Percentiles rank a stretch among this genome's conserved stretches.
Evolutionary conservation across 2,113 vertebrate genomes (phyloP).

Genomic region (Alligator mississippiensis): DNA sequence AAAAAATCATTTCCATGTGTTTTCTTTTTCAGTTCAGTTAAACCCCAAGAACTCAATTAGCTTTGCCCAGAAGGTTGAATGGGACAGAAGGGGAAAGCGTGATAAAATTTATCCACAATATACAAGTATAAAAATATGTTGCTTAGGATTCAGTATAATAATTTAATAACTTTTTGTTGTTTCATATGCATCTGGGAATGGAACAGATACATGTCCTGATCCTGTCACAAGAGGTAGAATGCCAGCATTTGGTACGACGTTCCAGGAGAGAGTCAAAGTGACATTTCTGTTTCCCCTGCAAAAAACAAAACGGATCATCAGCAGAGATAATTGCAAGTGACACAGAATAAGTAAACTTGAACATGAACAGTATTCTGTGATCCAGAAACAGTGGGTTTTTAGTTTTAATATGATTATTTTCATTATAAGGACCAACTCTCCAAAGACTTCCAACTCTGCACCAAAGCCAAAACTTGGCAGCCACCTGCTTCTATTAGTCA

Average conservation of each 20-base stretch:
- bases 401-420: neutral
- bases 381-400: neutral
- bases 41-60: conserved; percentile 59
- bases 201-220: conserved; percentile 91
- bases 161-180: conserved; percentile 93
- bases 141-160: conserved; percentile 79
- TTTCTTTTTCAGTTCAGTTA: conserved; percentile 39
- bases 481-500: neutral
- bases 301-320: conserved; percentile 56
- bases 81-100: conserved; percentile 63
- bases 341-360: neutral
- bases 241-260: conserved; percentile 97
- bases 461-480: neutral
- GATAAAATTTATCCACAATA: conserved; percentile 77
- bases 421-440: neutral
- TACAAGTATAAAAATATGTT: conserved; percentile 83
- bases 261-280: conserved; percentile 97
- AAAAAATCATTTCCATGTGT: neutral
- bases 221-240: conserved; percentile 96
- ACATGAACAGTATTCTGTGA: neutral
- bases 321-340: neutral
- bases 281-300: conserved; percentile 95
- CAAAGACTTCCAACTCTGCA: neutral
- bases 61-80: conserved; percentile 52
- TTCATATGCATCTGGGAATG: conserved; percentile 95